phyloP scores from a whole-genome alignment of 1,140 invertebrate species.

The Macrosteles quadrilineatus region DNA sequence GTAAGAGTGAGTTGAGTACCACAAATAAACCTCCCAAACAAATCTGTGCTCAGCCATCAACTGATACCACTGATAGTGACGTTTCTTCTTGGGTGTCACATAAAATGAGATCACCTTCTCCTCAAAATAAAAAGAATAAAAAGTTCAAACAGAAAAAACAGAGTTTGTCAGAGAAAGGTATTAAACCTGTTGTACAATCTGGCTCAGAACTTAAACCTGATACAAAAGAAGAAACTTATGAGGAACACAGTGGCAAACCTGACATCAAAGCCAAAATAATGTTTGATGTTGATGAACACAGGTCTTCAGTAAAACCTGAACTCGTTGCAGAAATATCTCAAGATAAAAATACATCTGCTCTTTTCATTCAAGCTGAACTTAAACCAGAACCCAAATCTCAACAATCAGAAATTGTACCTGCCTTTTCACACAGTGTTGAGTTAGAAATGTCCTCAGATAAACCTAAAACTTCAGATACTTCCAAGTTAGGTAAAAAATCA shows the following conservation, averaged over 20 bases:
- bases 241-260: neutral
- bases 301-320: slow-evolving; percentile 4
- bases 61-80: neutral
- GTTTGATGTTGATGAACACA: slow-evolving; percentile 27
- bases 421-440: slow-evolving; percentile 4
- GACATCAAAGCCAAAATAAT: slow-evolving; percentile 21
- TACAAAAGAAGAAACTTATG: neutral
- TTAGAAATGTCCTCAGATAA: slow-evolving; percentile 12
- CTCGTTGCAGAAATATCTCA: slow-evolving; percentile 11
- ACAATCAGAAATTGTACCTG: neutral
- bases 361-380: slow-evolving; percentile 31
- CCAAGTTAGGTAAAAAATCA: neutral
- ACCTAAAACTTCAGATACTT: neutral
- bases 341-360: slow-evolving; percentile 18
- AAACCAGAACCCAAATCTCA: slow-evolving; percentile 11
- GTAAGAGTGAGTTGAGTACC: neutral
- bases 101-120: neutral
- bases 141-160: neutral
- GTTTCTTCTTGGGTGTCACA: slow-evolving; percentile 3
- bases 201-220: no score
- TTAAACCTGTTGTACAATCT: neutral
- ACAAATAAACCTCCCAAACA: neutral
- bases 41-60: neutral
- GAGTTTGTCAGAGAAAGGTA: neutral
- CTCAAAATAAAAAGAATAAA: slow-evolving; percentile 1